These are phyloP conservation scores for Paramuricea clavata DNA, from an alignment of 92 coral and sea anemone genomes.

Conservation along the genomic window DNA sequence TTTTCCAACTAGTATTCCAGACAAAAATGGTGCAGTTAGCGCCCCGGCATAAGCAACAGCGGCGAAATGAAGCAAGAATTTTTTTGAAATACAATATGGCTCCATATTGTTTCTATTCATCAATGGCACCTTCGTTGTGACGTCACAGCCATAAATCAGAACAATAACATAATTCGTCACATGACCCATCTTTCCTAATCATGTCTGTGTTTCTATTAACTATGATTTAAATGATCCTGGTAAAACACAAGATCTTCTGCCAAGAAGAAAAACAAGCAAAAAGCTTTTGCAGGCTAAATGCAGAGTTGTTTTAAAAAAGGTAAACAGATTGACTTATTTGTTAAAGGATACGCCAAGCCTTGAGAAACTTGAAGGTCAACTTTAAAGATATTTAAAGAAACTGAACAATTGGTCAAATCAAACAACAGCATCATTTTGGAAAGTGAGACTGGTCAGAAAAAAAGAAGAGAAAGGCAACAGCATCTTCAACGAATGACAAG, in stretches of 20 bases:
- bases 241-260: background rate
- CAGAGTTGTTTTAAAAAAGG: background rate
- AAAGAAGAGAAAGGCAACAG: background rate
- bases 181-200: slow-evolving; percentile 11
- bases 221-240: background rate
- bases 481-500: background rate
- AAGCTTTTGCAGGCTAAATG: background rate
- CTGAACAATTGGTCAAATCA: background rate
- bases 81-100: background rate
- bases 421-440: background rate
- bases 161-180: slow-evolving; percentile 24
- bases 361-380: background rate
- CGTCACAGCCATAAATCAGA: slow-evolving; percentile 26
- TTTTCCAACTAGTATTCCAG: slow-evolving; percentile 60
- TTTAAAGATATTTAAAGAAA: background rate
- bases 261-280: background rate
- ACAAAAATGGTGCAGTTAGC: slow-evolving; percentile 63
- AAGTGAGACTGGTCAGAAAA: background rate
- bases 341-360: background rate
- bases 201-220: slow-evolving; percentile 39
- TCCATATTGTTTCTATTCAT: background rate
- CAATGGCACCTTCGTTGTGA: slow-evolving; percentile 10
- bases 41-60: slow-evolving; percentile 59
- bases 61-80: background rate
- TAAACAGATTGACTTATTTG: background rate